Evolutionary conservation across 1,140 invertebrate species (phyloP), one percentile per base, ranked within the genome.

Genomic region (Gryon sp.): DNA sequence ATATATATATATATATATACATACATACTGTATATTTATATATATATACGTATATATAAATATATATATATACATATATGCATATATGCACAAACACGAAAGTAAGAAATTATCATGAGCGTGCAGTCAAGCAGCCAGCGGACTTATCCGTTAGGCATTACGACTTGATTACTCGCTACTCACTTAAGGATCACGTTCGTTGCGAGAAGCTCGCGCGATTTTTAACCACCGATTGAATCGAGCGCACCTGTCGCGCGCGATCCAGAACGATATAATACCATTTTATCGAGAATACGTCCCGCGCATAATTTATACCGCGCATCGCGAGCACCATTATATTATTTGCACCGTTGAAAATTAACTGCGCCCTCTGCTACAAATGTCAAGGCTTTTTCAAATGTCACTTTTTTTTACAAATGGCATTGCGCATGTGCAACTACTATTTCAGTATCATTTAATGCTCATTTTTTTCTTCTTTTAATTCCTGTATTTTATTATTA

Each of bases 131-230:
- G 18, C 70, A 74, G 59, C 62, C 43, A 66, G 9, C 30, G 55
- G 60, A 75, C 62, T 75, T 75, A 75, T 75, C 62, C 72, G 53
- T 75, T 75, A 75, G 55, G 55, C 72, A 75, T 75, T 75, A 75
- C 59, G 72, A 75, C 72, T 75, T 75, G 72, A 75, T 66, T 75
- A 75, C 72, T 75, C 62, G 62, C 72, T 75, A 32, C 62, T 66
- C 60, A 75, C 72, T 75, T 68, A 68, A 75, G 72, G 62, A 75
- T 75, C 72, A 75, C 72, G 72, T 75, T 75, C 45, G 62, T 62
- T 75, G 19, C 53, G 38, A 53, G 34, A n/a, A n/a, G 72, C 36
- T 24, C 18, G 69, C 69, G 52, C 68, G 50, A 68, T 75, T 75
- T 75, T 68, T 75, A 66, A 52, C 38, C 46, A 63, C 19, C 63